Evolutionary conservation across 2,797 vertebrate genomes (phyloP), one percentile per base, ranked within the genome.

Genomic region (Cygnus olor): DNA sequence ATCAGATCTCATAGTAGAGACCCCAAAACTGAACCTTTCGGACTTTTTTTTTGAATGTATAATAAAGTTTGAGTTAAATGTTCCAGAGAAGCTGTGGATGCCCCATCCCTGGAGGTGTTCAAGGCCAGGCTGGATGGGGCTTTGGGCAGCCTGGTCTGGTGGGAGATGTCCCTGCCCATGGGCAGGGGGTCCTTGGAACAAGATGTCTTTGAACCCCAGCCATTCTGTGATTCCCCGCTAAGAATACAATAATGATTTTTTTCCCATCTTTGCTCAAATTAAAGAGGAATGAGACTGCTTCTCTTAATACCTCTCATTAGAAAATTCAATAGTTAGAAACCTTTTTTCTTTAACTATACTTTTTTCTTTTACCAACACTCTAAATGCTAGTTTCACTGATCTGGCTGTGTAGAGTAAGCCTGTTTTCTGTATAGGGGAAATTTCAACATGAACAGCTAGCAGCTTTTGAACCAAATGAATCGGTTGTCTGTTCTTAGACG

Each of bases 211-310:
- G 2, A 49, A 25, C 24, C 47, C 7, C 7, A 49, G 47, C 13
- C 13, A 14, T 49, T 22, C 47, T 49, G 47, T 49, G 47, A 49
- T 61, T 76, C 45, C 63, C 60, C 74, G 15, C n/a, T 61, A 83
- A 53, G 40, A 85, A 90, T 15, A 93, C 85, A 85, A 72, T 18
- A 45, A 57, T 11, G 13, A 80, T 40, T 51, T 49, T 49, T 49
- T 70, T 82, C 47, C 68, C 24, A 87, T 45, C 30, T 74, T 68
- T 49, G 49, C 24, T 88, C 57, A 72, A 76, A 58, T 57, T 82
- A 88, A 74, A 58, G 47, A 88, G 60, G 7, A 78, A 90, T 34
- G 19, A 56, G 83, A 89, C 32, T 73, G 16, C 49, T 74, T 73
- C 44, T 56, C 42, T 57, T 76, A 79, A 68, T 16, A 66, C 3